Percentiles rank a stretch among this genome's conserved stretches.
Evolutionary conservation across 1,140 invertebrate species (phyloP).

Genomic region (Coelopa frigida): DNA sequence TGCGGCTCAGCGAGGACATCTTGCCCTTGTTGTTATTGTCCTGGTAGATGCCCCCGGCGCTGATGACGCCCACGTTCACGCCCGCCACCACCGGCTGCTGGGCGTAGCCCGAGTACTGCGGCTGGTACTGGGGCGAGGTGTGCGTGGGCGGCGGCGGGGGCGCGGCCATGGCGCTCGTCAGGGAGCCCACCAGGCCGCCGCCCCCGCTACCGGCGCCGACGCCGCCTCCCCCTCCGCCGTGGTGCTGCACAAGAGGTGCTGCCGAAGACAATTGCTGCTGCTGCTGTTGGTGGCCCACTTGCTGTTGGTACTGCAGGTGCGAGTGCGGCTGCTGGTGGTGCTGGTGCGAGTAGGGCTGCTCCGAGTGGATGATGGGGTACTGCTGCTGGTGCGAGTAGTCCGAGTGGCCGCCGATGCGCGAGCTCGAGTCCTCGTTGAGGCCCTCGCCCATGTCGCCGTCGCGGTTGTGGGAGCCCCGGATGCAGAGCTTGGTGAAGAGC

Average conservation of each 20-base stretch:
- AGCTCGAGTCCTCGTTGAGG: conserved; percentile 34
- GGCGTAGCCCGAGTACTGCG: conserved; percentile 38
- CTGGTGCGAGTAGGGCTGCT: conserved; percentile 28
- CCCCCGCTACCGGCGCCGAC: background rate
- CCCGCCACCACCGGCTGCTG: conserved; percentile 39
- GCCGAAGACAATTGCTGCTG: conserved; percentile 9
- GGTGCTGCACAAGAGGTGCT: conserved; percentile 1
- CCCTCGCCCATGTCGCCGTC: conserved; percentile 41
- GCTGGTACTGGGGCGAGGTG: conserved; percentile 26
- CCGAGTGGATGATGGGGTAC: conserved; percentile 37
- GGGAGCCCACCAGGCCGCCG: no score
- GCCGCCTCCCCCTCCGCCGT: background rate
- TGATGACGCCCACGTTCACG: conserved; percentile 40
- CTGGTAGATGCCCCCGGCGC: conserved; percentile 37
- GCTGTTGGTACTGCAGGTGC: conserved; percentile 10
- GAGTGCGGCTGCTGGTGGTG: conserved; percentile 13
- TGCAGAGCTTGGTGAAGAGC: conserved; percentile 42
- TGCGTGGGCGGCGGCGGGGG: conserved; percentile 13
- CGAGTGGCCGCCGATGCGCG: conserved; percentile 33
- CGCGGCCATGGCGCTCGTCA: no score
- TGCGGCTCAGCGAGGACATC: conserved; percentile 29
- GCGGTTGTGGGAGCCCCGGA: conserved; percentile 35
- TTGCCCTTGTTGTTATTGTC: conserved; percentile 20
- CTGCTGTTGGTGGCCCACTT: conserved; percentile 26
- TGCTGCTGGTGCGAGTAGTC: conserved; percentile 42